A percentile compares a stretch with the other conserved stretches of the same genome.
phyloP scores from a whole-genome alignment of 2,888 invertebrate species.

The Beris morrisii region DNA sequence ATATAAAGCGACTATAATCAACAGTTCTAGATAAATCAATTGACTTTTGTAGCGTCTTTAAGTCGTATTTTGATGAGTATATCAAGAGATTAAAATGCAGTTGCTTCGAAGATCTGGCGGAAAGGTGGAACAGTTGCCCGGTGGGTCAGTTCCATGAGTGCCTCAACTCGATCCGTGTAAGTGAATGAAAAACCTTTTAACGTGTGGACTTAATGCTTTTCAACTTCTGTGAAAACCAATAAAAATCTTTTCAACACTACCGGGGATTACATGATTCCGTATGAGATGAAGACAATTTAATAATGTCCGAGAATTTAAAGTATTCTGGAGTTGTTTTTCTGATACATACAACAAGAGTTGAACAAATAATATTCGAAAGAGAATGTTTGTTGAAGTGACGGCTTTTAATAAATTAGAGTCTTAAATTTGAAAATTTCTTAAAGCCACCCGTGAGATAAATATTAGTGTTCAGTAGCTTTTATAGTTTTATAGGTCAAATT shows the following conservation, averaged over 20 bases:
- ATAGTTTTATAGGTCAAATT: no score
- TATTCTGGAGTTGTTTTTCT: not conserved
- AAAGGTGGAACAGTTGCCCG: no score
- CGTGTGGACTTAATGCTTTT: slow-evolving; percentile 17
- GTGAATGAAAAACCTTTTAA: slow-evolving; percentile 17
- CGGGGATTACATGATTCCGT: slow-evolving; percentile 10
- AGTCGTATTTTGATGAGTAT: slow-evolving; percentile 6
- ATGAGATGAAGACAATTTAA: slow-evolving; percentile 17
- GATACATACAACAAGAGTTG: not conserved
- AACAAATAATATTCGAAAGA: not conserved
- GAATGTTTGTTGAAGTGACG: not conserved
- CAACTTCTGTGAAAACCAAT: slow-evolving; percentile 18
- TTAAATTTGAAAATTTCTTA: no score
- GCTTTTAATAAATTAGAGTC: no score
- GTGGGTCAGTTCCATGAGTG: no score
- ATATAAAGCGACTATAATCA: slow-evolving; percentile 15
- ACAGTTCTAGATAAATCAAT: slow-evolving; percentile 16
- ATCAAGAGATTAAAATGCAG: not conserved
- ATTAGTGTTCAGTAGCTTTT: no score
- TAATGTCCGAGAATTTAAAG: slow-evolving; percentile 8
- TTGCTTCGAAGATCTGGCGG: no score
- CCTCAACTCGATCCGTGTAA: not conserved
- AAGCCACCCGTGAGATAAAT: no score
- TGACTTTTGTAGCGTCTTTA: slow-evolving; percentile 15
- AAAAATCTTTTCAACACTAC: slow-evolving; percentile 15